These are phyloP conservation scores for Pollenia amentaria DNA, from an alignment of 2,888 invertebrate genomes.

Conservation along the genomic window DNA sequence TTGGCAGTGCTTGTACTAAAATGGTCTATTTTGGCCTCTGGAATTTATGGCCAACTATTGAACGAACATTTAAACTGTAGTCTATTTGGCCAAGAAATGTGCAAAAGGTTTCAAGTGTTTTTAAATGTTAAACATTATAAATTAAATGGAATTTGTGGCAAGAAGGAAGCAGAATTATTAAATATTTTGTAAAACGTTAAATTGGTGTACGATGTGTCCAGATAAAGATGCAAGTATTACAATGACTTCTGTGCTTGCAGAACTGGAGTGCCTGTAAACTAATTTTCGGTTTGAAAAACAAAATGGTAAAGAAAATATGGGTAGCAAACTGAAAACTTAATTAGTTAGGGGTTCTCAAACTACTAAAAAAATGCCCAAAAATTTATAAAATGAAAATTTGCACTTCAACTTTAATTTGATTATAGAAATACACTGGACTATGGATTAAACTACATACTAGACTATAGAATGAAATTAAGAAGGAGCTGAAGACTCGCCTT, in stretches of 20 bases:
- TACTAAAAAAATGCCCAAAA: no score
- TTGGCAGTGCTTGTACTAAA: slow-evolving; percentile 8
- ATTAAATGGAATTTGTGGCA: slow-evolving; percentile 20
- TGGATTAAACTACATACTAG: no score
- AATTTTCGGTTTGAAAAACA: not conserved
- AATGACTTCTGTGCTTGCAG: not conserved
- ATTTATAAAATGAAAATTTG: no score
- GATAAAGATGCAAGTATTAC: not conserved
- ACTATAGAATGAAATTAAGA: no score
- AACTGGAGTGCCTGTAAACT: not conserved
- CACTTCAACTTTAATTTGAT: no score
- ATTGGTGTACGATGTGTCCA: not conserved
- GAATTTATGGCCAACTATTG: slow-evolving; percentile 33
- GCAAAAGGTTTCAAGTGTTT: slow-evolving; percentile 55
- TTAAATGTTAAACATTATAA: slow-evolving; percentile 56
- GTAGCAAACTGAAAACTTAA: not conserved
- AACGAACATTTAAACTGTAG: slow-evolving; percentile 13
- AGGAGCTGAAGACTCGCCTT: no score
- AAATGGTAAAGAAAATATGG: not conserved
- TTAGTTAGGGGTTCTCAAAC: not conserved
- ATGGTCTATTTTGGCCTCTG: not conserved
- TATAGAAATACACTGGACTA: no score
- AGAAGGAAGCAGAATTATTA: not conserved
- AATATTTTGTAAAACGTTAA: not conserved
- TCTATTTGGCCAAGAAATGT: not conserved